Evolutionary conservation across 2,113 vertebrate genomes (phyloP).

Genomic region (Merops nubicus): DNA sequence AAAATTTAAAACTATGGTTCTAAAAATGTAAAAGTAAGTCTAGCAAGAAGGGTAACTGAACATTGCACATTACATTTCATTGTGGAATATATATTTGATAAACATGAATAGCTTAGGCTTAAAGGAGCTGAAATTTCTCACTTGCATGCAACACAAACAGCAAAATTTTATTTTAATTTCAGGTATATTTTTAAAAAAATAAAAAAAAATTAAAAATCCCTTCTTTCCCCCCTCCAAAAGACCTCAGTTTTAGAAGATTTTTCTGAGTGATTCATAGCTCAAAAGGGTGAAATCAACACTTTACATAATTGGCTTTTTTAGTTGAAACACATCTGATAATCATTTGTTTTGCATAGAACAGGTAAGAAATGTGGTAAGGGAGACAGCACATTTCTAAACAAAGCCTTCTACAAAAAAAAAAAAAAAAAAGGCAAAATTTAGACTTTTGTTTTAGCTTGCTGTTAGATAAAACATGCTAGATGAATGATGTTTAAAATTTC

Average conservation of each 20-base stretch:
- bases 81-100: not conserved
- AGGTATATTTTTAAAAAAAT: no score
- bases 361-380: not conserved
- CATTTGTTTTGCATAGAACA: not conserved
- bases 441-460: not conserved
- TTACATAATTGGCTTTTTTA: not conserved
- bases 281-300: not conserved
- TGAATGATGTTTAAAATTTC: not conserved
- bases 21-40: not conserved
- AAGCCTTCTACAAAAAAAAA: not conserved
- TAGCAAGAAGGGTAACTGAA: not conserved
- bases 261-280: not conserved
- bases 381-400: not conserved
- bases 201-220: not conserved
- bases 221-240: not conserved
- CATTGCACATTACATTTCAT: not conserved
- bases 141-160: not conserved
- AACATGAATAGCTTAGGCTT: not conserved
- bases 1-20: not conserved
- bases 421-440: not conserved
- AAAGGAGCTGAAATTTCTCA: not conserved
- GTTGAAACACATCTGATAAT: not conserved
- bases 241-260: not conserved
- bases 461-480: not conserved
- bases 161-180: not conserved